Evolutionary conservation across 2,113 vertebrate species (phyloP).

Genomic region (Tetrax tetrax): DNA sequence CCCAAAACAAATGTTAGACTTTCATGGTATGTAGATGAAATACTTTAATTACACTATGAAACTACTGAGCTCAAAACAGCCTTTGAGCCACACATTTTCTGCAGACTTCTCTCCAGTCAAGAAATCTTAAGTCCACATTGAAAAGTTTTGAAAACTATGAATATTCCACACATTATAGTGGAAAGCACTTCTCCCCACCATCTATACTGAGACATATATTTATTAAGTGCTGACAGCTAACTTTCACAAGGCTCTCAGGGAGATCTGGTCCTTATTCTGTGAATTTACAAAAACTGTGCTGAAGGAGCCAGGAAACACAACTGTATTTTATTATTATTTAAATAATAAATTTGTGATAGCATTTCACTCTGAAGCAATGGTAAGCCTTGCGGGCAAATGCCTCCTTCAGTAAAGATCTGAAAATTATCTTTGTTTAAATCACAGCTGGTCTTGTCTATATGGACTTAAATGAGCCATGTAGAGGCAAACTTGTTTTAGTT

Average conservation of each 20-base stretch:
- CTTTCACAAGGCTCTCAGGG: conserved; percentile 17
- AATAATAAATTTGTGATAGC: conserved; percentile 23
- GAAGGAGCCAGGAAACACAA: conserved; percentile 39
- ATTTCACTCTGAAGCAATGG: background rate
- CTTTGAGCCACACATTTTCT: conserved; percentile 31
- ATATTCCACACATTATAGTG: background rate
- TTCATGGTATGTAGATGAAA: background rate
- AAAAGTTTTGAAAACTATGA: background rate
- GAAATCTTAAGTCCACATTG: background rate
- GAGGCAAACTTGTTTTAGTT: conserved; percentile 32
- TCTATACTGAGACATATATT: background rate
- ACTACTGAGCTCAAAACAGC: background rate
- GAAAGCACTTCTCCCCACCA: background rate
- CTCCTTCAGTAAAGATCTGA: background rate
- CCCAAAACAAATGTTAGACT: conserved; percentile 17
- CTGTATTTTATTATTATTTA: conserved; percentile 43
- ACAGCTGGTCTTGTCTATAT: conserved; percentile 19
- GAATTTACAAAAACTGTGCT: background rate
- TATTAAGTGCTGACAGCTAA: conserved; percentile 52
- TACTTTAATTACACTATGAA: conserved; percentile 38
- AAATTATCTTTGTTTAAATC: conserved; percentile 30
- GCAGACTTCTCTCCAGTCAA: background rate
- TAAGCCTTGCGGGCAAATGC: background rate
- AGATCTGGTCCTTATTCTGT: conserved; percentile 31
- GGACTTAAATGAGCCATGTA: conserved; percentile 14